Conservation (phyloP, 1,140 invertebrate species). For the Hermetia illucens region DNA sequence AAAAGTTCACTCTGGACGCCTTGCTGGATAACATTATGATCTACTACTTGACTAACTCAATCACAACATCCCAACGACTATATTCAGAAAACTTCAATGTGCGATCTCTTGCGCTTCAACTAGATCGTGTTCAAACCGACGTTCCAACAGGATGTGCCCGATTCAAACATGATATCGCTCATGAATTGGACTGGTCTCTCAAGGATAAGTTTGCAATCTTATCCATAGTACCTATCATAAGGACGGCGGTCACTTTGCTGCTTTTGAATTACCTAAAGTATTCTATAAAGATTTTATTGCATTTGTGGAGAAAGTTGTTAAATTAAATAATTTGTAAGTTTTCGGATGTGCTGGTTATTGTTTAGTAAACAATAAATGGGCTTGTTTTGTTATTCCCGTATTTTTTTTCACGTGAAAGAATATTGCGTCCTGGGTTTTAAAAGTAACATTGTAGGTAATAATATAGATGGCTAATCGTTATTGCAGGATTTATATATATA, state of each 20-base stretch:
- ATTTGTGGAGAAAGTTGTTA: conserved; percentile 15
- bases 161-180: conserved; percentile 47
- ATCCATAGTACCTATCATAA: conserved; percentile 42
- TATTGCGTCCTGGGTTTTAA: no score
- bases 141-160: conserved; percentile 49
- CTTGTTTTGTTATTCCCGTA: no score
- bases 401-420: no score
- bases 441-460: no score
- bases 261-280: conserved; percentile 58
- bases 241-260: conserved; percentile 74
- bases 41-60: conserved; percentile 66
- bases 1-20: conserved; percentile 51
- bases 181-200: conserved; percentile 41
- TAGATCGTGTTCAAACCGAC: conserved; percentile 40
- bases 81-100: conserved; percentile 51
- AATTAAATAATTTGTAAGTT: no score
- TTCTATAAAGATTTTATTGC: conserved; percentile 47
- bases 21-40: conserved; percentile 80
- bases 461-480: no score
- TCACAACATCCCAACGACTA: conserved; percentile 59
- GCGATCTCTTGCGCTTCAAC: conserved; percentile 22
- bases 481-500: no score
- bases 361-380: no score
- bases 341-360: no score
- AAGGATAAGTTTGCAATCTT: conserved; percentile 42